Percentiles rank a stretch among this genome's conserved stretches.
phyloP scores from a whole-genome alignment of 2,113 vertebrate species.

The Arizona elegans region DNA sequence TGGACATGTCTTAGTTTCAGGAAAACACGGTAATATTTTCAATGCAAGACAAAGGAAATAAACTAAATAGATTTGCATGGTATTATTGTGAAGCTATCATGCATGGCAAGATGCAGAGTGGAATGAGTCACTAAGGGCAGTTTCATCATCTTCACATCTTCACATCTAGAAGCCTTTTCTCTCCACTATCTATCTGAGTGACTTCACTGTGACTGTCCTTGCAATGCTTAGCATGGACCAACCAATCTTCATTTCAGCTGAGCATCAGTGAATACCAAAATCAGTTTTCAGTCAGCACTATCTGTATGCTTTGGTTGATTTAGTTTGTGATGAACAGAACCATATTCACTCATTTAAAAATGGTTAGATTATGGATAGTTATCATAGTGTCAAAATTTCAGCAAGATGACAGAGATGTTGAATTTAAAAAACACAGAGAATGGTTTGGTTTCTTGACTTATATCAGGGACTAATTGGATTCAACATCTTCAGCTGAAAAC shows the following conservation, averaged over 20 bases:
- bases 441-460: not conserved
- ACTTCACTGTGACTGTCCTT: not conserved
- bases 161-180: not conserved
- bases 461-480: not conserved
- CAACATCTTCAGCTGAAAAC: not conserved
- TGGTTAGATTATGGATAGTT: not conserved
- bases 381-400: not conserved
- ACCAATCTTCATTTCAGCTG: not conserved
- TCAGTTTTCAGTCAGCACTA: not conserved
- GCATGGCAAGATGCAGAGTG: not conserved
- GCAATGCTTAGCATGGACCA: not conserved
- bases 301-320: not conserved
- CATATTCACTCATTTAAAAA: not conserved
- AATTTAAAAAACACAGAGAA: not conserved
- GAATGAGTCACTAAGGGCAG: not conserved
- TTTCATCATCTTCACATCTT: not conserved
- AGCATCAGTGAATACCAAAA: not conserved
- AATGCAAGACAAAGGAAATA: not conserved
- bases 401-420: not conserved
- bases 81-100: not conserved
- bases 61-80: not conserved
- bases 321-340: not conserved
- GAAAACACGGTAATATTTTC: not conserved
- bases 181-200: not conserved
- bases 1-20: no score